Evolutionary conservation across 2,888 invertebrate species (phyloP), one percentile per base, ranked within the genome.

Genomic region (Endotricha flammealis): DNA sequence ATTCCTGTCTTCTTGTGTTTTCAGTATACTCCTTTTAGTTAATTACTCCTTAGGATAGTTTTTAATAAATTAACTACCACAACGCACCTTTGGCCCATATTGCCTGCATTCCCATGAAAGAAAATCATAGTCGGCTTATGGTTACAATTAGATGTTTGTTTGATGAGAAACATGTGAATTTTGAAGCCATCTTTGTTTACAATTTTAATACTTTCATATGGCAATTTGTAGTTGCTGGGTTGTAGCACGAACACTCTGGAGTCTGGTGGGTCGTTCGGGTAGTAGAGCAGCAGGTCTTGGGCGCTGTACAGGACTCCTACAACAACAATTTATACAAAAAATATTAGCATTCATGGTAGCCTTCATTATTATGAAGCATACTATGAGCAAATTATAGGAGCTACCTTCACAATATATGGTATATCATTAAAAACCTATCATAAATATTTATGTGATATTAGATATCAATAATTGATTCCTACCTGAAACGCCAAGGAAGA

Each of bases 61-160:
- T n/a, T n/a, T n/a, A n/a, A n/a, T n/a, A n/a, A n/a, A n/a, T n/a
- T n/a, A n/a, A n/a, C n/a, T n/a, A n/a, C n/a, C n/a, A n/a, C n/a
- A n/a, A 42, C 56, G 55, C 45, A 92, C 92, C 94, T 91, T 68
- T 98, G 97, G 0, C 98, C 98, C 90, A 98, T 95, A 70, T 98
- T 98, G 8, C 98, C 98, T 34, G 98, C 98, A 90, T 98, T 98
- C 4, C 98, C 98, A 87, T 98, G 98, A 48, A 98, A 92, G 78
- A 95, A 97, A 32, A 98, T 81, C 63, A 98, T 87, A 6, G 97
- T 97, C 0, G 96, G 95, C 34, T 90, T 91, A 57, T 89, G 88
- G 49, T 90, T 89, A 51, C 90, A 90, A 44, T 90, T 89, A 29
- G 90, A 90, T 1, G 90, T 83, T 68, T 95, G 95, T 55, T 91